These are phyloP conservation scores for Heliconius cydno DNA, from an alignment of 2,888 invertebrate genomes.

Conservation along the genomic window DNA sequence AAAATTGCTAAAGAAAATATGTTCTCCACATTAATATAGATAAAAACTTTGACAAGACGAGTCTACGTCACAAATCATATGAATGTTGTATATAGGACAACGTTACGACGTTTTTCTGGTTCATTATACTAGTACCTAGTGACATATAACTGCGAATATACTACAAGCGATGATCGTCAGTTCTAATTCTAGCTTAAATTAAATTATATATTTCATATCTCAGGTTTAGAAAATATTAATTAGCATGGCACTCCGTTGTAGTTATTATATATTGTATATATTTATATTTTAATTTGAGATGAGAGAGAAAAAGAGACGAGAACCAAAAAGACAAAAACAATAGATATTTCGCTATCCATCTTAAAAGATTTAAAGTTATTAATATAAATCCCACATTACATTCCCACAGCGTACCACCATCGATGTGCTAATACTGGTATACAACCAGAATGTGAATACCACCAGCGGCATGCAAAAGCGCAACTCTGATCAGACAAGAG, in stretches of 20 bases:
- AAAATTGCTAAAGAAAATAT: background rate
- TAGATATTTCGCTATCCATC: background rate
- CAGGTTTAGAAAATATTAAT: no score
- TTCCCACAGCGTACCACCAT: slow-evolving; percentile 59
- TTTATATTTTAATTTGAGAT: no score
- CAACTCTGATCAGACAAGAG: slow-evolving; percentile 68
- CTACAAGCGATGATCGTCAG: no score
- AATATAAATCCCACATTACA: slow-evolving; percentile 38
- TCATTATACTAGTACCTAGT: no score
- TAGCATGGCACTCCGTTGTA: no score
- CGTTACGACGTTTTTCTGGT: background rate
- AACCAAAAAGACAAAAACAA: background rate
- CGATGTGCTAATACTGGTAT: slow-evolving; percentile 74
- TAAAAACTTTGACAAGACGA: no score
- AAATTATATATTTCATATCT: no score
- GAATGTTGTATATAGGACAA: background rate
- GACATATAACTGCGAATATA: no score
- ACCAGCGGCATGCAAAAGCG: slow-evolving; percentile 69
- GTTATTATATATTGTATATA: no score
- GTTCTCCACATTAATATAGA: no score
- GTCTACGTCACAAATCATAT: no score
- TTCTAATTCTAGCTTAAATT: no score
- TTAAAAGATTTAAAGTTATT: background rate
- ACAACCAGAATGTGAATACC: slow-evolving; percentile 68
- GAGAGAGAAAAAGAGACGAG: background rate